Conservation (phyloP, 2,797 vertebrate genomes). For the Melanotaenia maccullochi region DNA sequence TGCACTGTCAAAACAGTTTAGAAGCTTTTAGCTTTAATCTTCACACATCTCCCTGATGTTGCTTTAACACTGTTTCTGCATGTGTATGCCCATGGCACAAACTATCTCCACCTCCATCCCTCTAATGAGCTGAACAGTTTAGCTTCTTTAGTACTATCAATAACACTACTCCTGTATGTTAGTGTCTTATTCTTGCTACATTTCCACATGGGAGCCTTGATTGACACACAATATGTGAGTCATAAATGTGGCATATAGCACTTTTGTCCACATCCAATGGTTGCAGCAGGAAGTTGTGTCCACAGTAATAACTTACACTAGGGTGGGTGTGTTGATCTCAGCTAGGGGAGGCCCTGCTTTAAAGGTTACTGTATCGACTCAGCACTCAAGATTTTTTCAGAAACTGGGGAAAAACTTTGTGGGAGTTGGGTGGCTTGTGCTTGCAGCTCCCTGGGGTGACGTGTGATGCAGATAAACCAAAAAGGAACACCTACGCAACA, state of each 20-base stretch:
- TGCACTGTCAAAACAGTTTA: no score
- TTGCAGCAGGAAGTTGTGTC: constrained; percentile 30
- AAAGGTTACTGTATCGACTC: constrained; percentile 75
- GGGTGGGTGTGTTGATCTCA: constrained; percentile 48
- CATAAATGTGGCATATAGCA: constrained; percentile 34
- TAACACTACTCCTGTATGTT: constrained; percentile 4
- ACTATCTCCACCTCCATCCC: neutral
- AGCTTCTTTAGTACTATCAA: constrained; percentile 4
- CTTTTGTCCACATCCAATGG: constrained; percentile 12
- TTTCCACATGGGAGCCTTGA: constrained; percentile 21
- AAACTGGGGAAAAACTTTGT: constrained; percentile 37
- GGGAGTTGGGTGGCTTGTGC: constrained; percentile 5
- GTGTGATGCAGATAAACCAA: constrained; percentile 38
- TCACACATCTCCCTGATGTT: no score
- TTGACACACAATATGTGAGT: constrained; percentile 11
- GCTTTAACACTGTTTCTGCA: neutral
- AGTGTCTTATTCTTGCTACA: constrained; percentile 5
- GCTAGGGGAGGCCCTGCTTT: constrained; percentile 26
- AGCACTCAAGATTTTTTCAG: constrained; percentile 41
- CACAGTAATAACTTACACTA: constrained; percentile 59
- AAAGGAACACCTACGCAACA: constrained; percentile 21
- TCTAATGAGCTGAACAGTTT: constrained; percentile 19
- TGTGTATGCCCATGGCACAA: neutral
- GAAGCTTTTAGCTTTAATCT: no score
- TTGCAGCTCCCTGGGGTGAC: constrained; percentile 36